These are phyloP conservation scores for Lithophane semibrunnea DNA, from an alignment of 2,888 invertebrate species.

Conservation along the genomic window DNA sequence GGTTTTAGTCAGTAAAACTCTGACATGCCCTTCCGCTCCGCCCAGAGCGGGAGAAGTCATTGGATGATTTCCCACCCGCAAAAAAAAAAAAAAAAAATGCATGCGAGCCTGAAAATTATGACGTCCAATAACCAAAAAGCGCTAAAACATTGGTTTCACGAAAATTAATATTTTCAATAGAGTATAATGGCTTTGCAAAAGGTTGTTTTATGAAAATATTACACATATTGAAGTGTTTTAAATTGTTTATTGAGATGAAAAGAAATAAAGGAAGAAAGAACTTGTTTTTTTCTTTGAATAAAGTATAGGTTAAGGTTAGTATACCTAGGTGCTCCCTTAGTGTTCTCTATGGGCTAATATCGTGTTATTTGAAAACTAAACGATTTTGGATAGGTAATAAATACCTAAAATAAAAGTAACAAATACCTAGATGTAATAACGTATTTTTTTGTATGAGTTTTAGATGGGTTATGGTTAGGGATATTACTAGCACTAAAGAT, in stretches of 20 bases:
- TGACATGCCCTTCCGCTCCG: no score
- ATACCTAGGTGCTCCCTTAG: background rate
- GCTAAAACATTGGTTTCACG: no score
- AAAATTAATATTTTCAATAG: no score
- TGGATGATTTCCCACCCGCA: no score
- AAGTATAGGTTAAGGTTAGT: no score
- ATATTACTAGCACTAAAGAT: background rate
- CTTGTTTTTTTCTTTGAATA: background rate
- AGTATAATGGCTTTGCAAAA: background rate
- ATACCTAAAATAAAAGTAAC: background rate
- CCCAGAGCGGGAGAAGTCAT: no score
- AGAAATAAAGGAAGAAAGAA: background rate
- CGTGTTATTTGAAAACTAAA: background rate
- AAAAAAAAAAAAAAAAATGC: no score
- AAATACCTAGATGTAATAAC: background rate
- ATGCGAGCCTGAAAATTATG: background rate
- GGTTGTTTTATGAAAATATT: background rate
- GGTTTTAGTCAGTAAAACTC: no score
- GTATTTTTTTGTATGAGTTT: background rate
- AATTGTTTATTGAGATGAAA: no score
- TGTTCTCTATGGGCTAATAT: background rate
- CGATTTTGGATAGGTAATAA: no score
- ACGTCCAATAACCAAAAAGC: background rate
- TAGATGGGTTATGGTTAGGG: background rate
- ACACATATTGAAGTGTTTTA: background rate